phyloP scores from a whole-genome alignment of 2,113 vertebrate species.

The Tenrec ecaudatus region DNA sequence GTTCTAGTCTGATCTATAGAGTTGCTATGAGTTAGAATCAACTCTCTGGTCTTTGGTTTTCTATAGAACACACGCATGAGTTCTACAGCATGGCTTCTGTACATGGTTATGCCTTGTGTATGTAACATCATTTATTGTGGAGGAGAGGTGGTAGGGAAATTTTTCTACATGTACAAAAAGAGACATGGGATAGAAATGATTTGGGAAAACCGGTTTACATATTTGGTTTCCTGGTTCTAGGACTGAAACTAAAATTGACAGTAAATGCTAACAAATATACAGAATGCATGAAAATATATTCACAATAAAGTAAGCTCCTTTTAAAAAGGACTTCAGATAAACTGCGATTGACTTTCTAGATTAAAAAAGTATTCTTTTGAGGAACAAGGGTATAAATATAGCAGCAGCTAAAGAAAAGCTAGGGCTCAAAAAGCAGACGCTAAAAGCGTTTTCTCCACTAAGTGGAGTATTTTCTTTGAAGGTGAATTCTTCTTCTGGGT shows the following conservation, averaged over 20 bases:
- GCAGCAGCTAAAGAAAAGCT: neutral
- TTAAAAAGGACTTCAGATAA: neutral
- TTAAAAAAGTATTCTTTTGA: neutral
- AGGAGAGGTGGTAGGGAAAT: too few relatives aligned
- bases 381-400: neutral
- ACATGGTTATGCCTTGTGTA: too few relatives aligned
- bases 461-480: neutral
- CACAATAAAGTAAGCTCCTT: neutral
- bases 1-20: too few relatives aligned
- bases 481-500: neutral
- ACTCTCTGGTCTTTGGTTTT: too few relatives aligned
- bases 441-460: neutral
- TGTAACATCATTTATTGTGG: too few relatives aligned
- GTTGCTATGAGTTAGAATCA: too few relatives aligned
- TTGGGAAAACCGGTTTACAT: neutral
- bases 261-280: neutral
- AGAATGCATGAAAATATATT: neutral
- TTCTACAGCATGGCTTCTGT: too few relatives aligned
- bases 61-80: too few relatives aligned
- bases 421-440: neutral
- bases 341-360: neutral
- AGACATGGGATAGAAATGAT: neutral
- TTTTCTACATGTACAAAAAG: too few relatives aligned
- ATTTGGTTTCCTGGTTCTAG: neutral
- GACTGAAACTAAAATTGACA: neutral